Evolutionary conservation across 2,113 vertebrate species (phyloP), one percentile per base, ranked within the genome.

Genomic region (Chascanopsetta lugubris): DNA sequence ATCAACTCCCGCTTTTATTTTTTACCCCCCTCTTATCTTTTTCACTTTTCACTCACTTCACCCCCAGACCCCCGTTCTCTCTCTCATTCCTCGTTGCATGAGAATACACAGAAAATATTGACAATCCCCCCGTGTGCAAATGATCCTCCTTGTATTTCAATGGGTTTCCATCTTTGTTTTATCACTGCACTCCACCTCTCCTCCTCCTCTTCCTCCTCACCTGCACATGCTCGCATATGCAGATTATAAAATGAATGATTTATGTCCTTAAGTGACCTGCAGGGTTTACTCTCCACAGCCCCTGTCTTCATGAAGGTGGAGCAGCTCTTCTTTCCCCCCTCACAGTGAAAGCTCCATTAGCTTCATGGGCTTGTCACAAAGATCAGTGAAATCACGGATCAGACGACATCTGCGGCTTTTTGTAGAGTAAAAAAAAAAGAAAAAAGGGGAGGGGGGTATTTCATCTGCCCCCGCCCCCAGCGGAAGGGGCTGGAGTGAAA

Each of bases 371-470:
- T 68, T 72, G 61, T 75, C 42, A 30, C 43, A 65, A n/a, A 75
- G 71, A 70, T 59, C 38, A 54, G 59, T 68, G 53, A 54, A 71
- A 76, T 74, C 54, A 73, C 60, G 59, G 47, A 75, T 77, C 58
- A 62, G 50, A 77, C 40, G 36, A 53, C 21, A 67, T 45, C 22
- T 48, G 11, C 49, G 49, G 50, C 25, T n/a, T 58, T 84, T 64
- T 88, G 72, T 80, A 82, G 43, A 77, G 66, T 62, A 79, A 67
- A 78, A 62, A n/a, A n/a, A n/a, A n/a, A n/a, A n/a, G n/a, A n/a
- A n/a, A n/a, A n/a, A n/a, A n/a, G n/a, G n/a, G n/a, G n/a, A n/a
- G 22, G 69, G 84, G 72, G 73, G 79, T 85, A 72, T 79, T 75
- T 77, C 27, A 80, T 69, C 46, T 27, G 32, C 29, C 11, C 43